Base-by-base conservation (phyloP, 2,888 invertebrate species). In the Cosmorhoe ocellata region DNA sequence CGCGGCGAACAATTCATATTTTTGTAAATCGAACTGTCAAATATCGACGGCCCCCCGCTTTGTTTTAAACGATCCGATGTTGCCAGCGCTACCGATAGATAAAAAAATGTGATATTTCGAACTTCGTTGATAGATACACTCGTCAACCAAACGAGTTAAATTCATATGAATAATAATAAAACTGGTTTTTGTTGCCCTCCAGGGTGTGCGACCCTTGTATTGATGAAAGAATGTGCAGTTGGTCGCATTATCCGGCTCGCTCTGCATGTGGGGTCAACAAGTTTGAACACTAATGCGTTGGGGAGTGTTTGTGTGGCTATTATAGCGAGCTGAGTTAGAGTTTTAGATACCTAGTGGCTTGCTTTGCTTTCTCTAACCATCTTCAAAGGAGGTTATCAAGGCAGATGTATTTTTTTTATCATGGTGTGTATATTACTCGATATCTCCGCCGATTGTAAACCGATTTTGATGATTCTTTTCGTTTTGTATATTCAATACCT, bases 171-270 rank as follows among this genome's bases (percentile, higher is more conserved):
- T 88, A 87, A 88, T 86, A 88, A 85, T 86, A 85, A 53, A 56
- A 78, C 74, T 65, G 61, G 71, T 79, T 80, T 78, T 79, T 80
- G 79, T 79, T 69, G 74, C 81, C 81, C 84, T 81, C 79, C 81
- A 69, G 81, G 79, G 83, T 78, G 74, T 63, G 63, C 81, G 83
- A 88, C 89, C 88, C 88, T 87, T 86, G 71, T 58, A 56, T 76
- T 78, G 77, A 78, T 76, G 72, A 74, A 79, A 79, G 76, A 83
- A 85, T 84, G 80, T 74, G 83, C 84, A 83, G 85, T 86, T 87
- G 85, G 74, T 76, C 71, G 75, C 67, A 64, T 54, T 50, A 46
- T 24, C 33, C 30, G 38, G 52, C 33, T 68, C 64, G 69, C 65
- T 61, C 70, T 74, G 71, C 76, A 79, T 77, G 76, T 80, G 79